Evolutionary conservation across 2,888 invertebrate genomes (phyloP), one percentile per base, ranked within the genome.

Genomic region (Azorinus chamasolen): DNA sequence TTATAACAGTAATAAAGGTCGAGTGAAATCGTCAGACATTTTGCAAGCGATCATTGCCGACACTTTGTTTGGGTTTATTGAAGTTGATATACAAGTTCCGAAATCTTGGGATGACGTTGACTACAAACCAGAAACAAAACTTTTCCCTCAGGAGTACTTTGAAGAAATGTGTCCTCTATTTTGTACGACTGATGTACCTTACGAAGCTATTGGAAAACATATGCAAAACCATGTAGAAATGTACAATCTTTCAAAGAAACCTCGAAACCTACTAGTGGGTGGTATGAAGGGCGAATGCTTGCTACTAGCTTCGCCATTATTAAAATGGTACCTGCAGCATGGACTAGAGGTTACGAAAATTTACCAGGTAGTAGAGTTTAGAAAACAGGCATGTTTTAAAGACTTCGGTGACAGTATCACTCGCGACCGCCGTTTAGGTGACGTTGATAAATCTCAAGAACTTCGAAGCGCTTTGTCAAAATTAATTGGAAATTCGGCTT

Each of bases 271-370:
- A 8, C 24, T 76, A 18, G 72, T 80, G 0, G 73, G 73, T 1
- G 72, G 68, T 8, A 69, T 70, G 66, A 59, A 59, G 27, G 80
- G 62, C 1, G 20, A 59, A 50, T 14, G 62, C 20, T 57, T 74
- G 14, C 25, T 78, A 16, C 18, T 82, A 1, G 57, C 64, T 8
- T 71, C 75, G 0, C 79, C 82, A 8, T 50, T 84, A 0, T 45
- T 82, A 2, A 20, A 61, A 27, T 80, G 80, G 80, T 84, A 83
- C 43, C 18, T 83, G 1, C 48, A 70, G 0, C 83, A 85, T 46
- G 80, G 83, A 0, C 24, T 82, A 14, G 41, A 18, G 2, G 65
- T 82, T 0, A 70, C 63, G 0, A 72, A 69, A 32, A 61, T 82
- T 0, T 61, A 82, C 43, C 76, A 77, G 48, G 64, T 70, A 1